Base-by-base conservation (phyloP, 1,140 invertebrate species). In the Leptinotarsa texana region DNA sequence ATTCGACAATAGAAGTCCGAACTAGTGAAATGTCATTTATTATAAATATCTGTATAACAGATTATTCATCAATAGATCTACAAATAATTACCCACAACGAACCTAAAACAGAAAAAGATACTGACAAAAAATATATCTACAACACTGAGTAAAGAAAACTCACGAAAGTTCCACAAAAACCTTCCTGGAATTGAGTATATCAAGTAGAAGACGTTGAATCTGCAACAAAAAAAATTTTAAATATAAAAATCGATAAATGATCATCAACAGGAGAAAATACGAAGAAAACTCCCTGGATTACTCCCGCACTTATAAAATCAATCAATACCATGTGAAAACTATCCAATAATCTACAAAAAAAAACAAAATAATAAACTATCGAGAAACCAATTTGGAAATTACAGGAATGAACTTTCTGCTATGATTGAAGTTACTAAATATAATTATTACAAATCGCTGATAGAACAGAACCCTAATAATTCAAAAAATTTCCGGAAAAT, bases 191-290 rank as follows among this genome's bases (percentile, higher is more conserved):
- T 57, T 65, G 21, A 65, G 63, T 65, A 21, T 65, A 65, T 65
- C 63, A 65, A 27, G 63, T 8, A 65, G 4, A 65, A 65, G 63
- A 65, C 63, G 63, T 65, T 65, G 21, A 65, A 22, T 65, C 21
- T 21, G 63, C 21, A 65, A 65, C 63, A 18, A 65, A 63, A n/a
- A 1, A 21, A 63, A 3, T 65, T 21, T 6, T 3, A 65, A 65
- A 24, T 18, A 65, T 65, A 6, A 21, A 65, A 65, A 21, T 65
- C 63, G 63, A 65, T 65, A 65, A 21, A 65, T 65, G 21, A 65
- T 65, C 13, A 65, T 21, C 63, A 65, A 65, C 21, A n/a, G 18
- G 21, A 6, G 24, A 63, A 63, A 65, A 65, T 65, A 65, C 63
- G 15, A n/a, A 65, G 63, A 65, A 65, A 65, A 65, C 63, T n/a